Base-by-base conservation (phyloP, 2,113 vertebrate species). In the Apodemus speciosus region DNA sequence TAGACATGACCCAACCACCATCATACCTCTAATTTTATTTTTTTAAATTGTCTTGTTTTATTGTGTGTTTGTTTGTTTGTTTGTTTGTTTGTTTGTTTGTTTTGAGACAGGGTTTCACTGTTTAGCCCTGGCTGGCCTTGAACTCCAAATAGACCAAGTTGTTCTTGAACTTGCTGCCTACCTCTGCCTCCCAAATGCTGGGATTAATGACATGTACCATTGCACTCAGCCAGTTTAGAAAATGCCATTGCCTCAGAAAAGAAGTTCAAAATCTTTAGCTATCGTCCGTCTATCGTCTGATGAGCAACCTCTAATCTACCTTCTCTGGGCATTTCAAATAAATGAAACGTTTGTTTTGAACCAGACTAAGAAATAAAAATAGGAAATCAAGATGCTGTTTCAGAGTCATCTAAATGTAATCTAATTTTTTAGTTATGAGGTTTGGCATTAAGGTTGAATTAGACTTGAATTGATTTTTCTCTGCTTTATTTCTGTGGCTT, bases 401-500 rank as follows among this genome's bases (percentile, higher is more conserved):
- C 51, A 58, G 51, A 64, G 9, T 43, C 27, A 21, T 56, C 15
- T 84, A 10, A 64, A 46, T 46, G 25, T 20, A 64, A 84, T 43
- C 38, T 84, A 4, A 62, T 46, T 64, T 83, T 60, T 62, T 43
- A 32, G 27, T 83, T 43, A 62, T 16, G 16, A 43, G 38, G 13
- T 43, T 83, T 83, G 38, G 1, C 14, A 62, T 62, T 62, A 83
- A 30, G 58, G 43, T 38, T 43, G 62, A 30, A 62, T 62, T 62
- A 62, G n/a, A 83, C 58, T 32, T 62, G 38, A 83, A 32, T 83
- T 62, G 53, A 62, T 30, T 95, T 96, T 23, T 14, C 40, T 68
- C 32, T 35, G 9, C 56, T 93, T 72, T 89, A 75, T 87, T 81
- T 93, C 21, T 68, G 21, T 35, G 46, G 25, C 32, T 68, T 66